Conservation (phyloP, 2,888 invertebrate genomes). For the Andrena flavipes region DNA sequence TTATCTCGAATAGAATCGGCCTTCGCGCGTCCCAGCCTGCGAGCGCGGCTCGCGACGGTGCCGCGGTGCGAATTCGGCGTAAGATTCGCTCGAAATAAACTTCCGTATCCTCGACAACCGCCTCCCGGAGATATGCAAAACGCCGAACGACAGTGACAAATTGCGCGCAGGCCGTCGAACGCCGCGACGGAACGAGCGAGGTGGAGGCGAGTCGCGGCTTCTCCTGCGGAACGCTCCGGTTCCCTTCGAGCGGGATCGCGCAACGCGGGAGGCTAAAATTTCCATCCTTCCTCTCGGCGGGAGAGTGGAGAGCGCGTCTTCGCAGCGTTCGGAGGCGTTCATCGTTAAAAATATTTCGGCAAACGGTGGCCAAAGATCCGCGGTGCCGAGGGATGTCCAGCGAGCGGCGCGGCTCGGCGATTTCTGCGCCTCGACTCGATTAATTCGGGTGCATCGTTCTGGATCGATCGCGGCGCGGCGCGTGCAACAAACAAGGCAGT, state of each 20-base stretch:
- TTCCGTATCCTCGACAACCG: constrained; percentile 51
- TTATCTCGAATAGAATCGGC: neutral
- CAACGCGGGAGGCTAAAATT: neutral
- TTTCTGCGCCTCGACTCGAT: constrained; percentile 38
- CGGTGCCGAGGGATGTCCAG: neutral
- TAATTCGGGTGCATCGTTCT: constrained; percentile 54
- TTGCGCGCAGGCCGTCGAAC: constrained; percentile 50
- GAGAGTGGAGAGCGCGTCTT: neutral
- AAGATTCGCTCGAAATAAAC: constrained; percentile 61
- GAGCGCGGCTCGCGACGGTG: constrained; percentile 3
- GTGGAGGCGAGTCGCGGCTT: neutral
- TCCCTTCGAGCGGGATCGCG: neutral
- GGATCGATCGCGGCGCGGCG: constrained; percentile 24
- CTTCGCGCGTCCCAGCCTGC: neutral
- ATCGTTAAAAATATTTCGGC: constrained; percentile 22
- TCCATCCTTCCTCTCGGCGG: too few species aligned
- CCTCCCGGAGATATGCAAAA: constrained; percentile 40
- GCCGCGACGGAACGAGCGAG: constrained; percentile 16
- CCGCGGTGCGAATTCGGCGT: constrained; percentile 34
- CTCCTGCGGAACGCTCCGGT: neutral
- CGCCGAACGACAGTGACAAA: constrained; percentile 63
- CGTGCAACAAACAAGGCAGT: constrained; percentile 43
- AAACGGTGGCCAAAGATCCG: neutral
- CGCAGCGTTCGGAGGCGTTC: neutral
- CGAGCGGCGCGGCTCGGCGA: neutral